Evolutionary conservation across 2,113 vertebrate genomes (phyloP), one percentile per base, ranked within the genome.

Genomic region (Gila orcuttii): DNA sequence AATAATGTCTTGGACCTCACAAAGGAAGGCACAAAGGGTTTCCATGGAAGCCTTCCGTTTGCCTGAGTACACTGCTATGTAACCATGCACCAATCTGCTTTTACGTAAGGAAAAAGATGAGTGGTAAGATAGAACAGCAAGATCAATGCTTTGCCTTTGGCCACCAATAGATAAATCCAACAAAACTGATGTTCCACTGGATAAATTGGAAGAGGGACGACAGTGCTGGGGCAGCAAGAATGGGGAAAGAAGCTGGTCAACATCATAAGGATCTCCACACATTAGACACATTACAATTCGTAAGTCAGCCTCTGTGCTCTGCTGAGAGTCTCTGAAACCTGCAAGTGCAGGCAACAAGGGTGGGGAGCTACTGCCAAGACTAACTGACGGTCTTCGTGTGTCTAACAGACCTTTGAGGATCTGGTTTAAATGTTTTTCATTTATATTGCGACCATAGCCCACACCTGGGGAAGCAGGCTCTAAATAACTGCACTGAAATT

Each of bases 1-100:
- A 85, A 99, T 96, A 75, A 99, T 96, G 80, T 99, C 98, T 93
- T 97, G 98, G 84, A 99, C 96, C 90, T 99, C 98, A 89, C 97
- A 97, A 50, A 99, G 94, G 90, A 99, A 99, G 90, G 98, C 97
- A 39, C 98, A 94, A 1, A 99, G 91, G 74, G 96, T 97, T 88
- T 98, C 97, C 94, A 99, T 85, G 21, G 98, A 99, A 0, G 98
- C 97, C 42, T 93, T 94, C 39, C 98, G 96, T 12, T 93, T 93
- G n/a, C 96, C 97, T 0, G 97, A 96, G 89, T 98, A 99, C 45
- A 97, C 97, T 8, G 96, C 92, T 83, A 99, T 96, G 93, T 97
- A 99, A 10, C 98, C 98, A 47, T 99, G 97, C 64, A 98, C 97
- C 71, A 98, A 89, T 0, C 95, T 94, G 87, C 95, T 97, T 88